phyloP scores from a whole-genome alignment of 2,113 vertebrate species.

The Hemicordylus capensis region DNA sequence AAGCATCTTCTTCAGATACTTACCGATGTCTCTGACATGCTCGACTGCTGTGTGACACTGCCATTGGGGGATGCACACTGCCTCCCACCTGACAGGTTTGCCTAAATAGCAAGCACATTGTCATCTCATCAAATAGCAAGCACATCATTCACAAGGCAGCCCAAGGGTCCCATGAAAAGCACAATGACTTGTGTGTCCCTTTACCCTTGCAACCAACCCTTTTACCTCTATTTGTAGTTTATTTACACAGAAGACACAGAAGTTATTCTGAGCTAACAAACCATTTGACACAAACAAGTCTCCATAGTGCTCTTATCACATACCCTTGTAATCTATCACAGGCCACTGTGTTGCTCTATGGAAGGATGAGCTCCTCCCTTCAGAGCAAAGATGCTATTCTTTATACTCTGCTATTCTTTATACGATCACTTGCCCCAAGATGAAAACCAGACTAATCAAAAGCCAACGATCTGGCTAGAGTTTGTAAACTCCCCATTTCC shows the following conservation, averaged over 20 bases:
- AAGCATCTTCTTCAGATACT: slow-evolving; percentile 67
- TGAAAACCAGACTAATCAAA: neutral
- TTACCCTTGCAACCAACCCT: neutral
- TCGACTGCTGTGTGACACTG: slow-evolving; percentile 84
- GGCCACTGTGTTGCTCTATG: neutral
- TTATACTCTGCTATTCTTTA: neutral
- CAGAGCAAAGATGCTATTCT: neutral
- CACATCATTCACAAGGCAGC: slow-evolving; percentile 37
- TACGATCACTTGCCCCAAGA: neutral
- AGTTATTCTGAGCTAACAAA: neutral
- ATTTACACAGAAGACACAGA: neutral
- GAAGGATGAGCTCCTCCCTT: neutral
- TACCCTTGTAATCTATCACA: neutral
- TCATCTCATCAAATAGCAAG: too few species aligned
- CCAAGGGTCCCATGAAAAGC: neutral
- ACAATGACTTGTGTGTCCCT: neutral
- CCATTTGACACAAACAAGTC: neutral
- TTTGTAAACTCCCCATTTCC: neutral
- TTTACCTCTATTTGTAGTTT: neutral
- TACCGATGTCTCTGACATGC: slow-evolving; percentile 88
- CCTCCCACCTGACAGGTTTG: slow-evolving; percentile 86
- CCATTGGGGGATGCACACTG: slow-evolving; percentile 83
- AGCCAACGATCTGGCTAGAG: neutral
- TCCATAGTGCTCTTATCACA: neutral
- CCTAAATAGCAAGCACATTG: slow-evolving; percentile 81